These are phyloP conservation scores for Oxyura jamaicensis DNA, from an alignment of 2,113 vertebrate species.

Conservation along the genomic window DNA sequence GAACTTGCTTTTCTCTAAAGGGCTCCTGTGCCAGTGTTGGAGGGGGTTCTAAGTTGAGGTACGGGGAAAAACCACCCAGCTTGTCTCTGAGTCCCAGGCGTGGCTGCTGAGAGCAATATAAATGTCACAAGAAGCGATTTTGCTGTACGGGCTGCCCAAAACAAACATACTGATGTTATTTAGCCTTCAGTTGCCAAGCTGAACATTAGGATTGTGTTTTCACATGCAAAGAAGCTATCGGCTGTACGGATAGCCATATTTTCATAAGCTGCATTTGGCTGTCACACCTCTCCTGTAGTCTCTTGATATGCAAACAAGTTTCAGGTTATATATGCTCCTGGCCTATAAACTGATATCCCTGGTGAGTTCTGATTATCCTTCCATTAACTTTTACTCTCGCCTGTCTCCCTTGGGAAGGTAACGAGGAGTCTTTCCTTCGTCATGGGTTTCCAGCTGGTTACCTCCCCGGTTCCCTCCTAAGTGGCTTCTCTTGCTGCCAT, in stretches of 20 bases:
- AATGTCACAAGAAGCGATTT: not conserved
- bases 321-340: conserved; percentile 21
- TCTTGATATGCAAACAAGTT: conserved; percentile 67
- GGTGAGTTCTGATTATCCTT: conserved; percentile 55
- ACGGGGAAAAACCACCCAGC: rapidly evolving
- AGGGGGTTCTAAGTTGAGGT: not conserved
- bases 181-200: conserved; percentile 43
- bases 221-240: not conserved
- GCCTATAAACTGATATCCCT: conserved; percentile 47
- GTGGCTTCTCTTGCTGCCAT: not conserved
- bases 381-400: conserved; percentile 57
- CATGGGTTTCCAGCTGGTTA: conserved; percentile 46
- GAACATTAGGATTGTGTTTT: conserved; percentile 31
- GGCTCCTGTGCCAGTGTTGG: not conserved
- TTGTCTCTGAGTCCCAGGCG: not conserved
- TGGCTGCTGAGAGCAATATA: not conserved
- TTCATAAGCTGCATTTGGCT: conserved; percentile 59
- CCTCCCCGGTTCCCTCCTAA: not conserved
- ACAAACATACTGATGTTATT: conserved; percentile 41
- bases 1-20: not conserved
- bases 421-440: conserved; percentile 20
- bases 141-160: not conserved
- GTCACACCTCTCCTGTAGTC: conserved; percentile 42
- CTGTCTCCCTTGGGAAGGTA: not conserved
- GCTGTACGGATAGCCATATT: conserved; percentile 53